Conservation (phyloP, 2,888 invertebrate species). For the Saturnia japonica region DNA sequence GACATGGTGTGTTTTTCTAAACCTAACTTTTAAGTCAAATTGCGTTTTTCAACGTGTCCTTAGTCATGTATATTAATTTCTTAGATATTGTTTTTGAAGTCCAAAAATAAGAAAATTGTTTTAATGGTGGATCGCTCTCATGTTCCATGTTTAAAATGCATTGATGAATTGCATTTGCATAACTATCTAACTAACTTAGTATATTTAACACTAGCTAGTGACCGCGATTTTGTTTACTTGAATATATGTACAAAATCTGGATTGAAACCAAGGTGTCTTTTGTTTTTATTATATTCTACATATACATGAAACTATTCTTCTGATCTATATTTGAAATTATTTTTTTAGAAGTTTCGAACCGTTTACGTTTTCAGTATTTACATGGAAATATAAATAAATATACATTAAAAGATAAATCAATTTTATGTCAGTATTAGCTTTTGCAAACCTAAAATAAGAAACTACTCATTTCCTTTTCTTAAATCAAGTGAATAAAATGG, state of each 20-base stretch:
- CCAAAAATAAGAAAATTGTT: constrained; percentile 16
- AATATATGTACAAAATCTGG: not conserved
- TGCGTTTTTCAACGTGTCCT: constrained; percentile 28
- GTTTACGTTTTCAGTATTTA: not conserved
- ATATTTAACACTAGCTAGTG: not conserved
- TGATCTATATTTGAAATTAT: too few relatives aligned
- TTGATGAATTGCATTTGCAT: not conserved
- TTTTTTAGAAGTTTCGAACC: not conserved
- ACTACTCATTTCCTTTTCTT: too few relatives aligned
- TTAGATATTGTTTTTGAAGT: constrained; percentile 34
- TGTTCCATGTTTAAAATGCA: not conserved
- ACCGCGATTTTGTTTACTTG: not conserved
- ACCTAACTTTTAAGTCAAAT: constrained; percentile 18
- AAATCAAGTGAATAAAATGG: too few relatives aligned
- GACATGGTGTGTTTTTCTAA: not conserved
- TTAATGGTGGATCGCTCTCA: constrained; percentile 12
- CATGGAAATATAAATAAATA: too few relatives aligned
- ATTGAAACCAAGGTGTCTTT: too few relatives aligned
- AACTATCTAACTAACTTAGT: not conserved
- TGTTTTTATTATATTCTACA: too few relatives aligned
- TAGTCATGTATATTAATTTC: constrained; percentile 59
- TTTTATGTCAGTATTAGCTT: not conserved
- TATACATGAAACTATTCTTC: too few relatives aligned
- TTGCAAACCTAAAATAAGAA: not conserved
- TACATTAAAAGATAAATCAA: not conserved